These are phyloP conservation scores for Lates calcarifer DNA, from an alignment of 2,113 vertebrate species.

Conservation along the genomic window DNA sequence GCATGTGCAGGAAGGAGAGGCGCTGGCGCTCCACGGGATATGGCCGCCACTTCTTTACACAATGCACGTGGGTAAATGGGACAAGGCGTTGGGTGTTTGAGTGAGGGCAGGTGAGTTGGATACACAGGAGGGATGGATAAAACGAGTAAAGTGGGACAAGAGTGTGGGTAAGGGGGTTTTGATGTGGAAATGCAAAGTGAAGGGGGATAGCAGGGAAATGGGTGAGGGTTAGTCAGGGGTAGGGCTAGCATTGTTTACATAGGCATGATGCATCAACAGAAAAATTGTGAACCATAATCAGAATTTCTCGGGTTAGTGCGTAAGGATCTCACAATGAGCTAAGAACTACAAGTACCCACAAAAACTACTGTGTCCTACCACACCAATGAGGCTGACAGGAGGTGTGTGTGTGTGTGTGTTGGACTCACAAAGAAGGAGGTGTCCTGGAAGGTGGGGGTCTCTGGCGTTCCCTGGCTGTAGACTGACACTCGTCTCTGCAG, in stretches of 20 bases:
- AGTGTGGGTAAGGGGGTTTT: constrained; percentile 48
- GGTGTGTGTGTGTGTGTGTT: background rate
- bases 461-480: constrained; percentile 97
- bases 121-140: constrained; percentile 39
- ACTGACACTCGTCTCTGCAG: constrained; percentile 95
- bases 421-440: constrained; percentile 95
- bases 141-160: constrained; percentile 48
- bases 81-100: constrained; percentile 55
- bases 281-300: constrained; percentile 17
- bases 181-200: constrained; percentile 47
- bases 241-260: constrained; percentile 23
- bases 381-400: background rate
- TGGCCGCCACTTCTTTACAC: constrained; percentile 91
- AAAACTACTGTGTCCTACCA: background rate
- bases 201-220: constrained; percentile 63
- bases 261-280: constrained; percentile 38
- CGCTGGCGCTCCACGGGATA: constrained; percentile 88
- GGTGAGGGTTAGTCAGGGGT: constrained; percentile 79
- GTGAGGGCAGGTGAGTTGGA: constrained; percentile 47
- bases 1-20: constrained; percentile 92
- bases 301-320: constrained; percentile 13
- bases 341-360: background rate
- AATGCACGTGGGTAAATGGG: constrained; percentile 64
- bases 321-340: background rate
- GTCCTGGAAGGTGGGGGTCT: constrained; percentile 96